Base-by-base conservation (phyloP, 2,113 vertebrate genomes). In the rabbit (Oryctolagus cuniculus) region DNA sequence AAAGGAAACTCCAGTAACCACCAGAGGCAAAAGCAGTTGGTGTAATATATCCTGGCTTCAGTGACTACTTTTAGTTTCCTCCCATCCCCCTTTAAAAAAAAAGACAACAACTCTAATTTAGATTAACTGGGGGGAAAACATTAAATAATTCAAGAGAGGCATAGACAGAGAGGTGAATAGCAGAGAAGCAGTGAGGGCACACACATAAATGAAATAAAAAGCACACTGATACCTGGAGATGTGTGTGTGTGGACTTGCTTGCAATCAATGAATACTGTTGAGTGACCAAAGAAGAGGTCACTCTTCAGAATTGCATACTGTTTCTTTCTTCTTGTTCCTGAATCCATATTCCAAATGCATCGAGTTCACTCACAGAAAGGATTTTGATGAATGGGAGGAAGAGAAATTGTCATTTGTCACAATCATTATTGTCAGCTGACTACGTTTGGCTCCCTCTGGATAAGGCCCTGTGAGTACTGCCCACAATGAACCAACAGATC, bases 1-100 rank as follows among this genome's bases (percentile, higher is more conserved):
- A 98, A 98, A 98, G 98, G 97, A 98, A 98, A 98, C 97, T 98
- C 98, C 98, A 94, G 97, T 96, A 97, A 98, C 94, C 96, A 98
- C 98, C 97, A 98, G 98, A 98, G 98, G 98, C 98, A 97, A 98
- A 96, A 98, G 93, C 96, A 96, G 98, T 98, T 98, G 97, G 89
- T 98, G 97, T 98, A 98, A 98, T 98, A 98, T 98, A 98, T 98
- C 98, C 97, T 97, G 97, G 98, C 96, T 98, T 95, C 93, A 36
- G 97, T 82, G 97, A 97, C 98, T 98, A 98, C 98, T 98, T 98
- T 98, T 98, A 98, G 98, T 96, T 96, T 96, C 95, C 29, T 93
- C 74, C 90, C 67, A 67, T 67, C 0, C 0, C 51, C 53, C 51
- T 3, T 21, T 19, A 77, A 89, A 73, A 81, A 16, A 25, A 44